Evolutionary conservation across 2,113 vertebrate genomes (phyloP).

Genomic region (Mirounga angustirostris): DNA sequence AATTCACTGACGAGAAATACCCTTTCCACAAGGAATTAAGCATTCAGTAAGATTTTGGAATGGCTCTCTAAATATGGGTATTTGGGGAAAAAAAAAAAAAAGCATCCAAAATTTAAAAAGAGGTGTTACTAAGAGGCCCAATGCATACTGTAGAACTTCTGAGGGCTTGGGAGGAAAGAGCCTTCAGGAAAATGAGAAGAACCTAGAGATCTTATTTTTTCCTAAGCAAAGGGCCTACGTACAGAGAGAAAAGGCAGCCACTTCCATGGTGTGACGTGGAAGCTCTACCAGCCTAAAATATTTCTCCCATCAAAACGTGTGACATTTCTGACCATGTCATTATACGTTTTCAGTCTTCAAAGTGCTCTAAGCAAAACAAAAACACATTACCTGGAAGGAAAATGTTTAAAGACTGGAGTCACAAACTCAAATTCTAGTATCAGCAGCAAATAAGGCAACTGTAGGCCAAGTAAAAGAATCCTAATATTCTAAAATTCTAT

Average conservation of each 20-base stretch:
- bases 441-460: not conserved
- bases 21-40: not conserved
- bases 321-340: not conserved
- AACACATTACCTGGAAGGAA: not conserved
- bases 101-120: not conserved
- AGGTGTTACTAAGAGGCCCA: not conserved
- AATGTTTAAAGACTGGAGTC: not conserved
- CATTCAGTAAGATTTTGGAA: not conserved
- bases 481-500: not conserved
- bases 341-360: not conserved
- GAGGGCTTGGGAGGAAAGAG: not conserved
- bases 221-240: not conserved
- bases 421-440: conserved; percentile 24
- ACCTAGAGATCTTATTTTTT: not conserved
- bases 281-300: not conserved
- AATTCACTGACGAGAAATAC: not conserved
- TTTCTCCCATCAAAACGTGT: not conserved
- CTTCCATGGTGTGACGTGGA: not conserved
- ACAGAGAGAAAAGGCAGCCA: not conserved
- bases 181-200: not conserved
- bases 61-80: not conserved
- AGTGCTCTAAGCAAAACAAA: not conserved
- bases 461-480: not conserved
- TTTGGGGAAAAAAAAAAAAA: not conserved
- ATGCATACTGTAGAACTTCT: not conserved